Percentiles rank a stretch among this genome's conserved stretches.
Evolutionary conservation across 35 echinoderm and acorn worm genomes (phyloP).

Genomic region (Nesometra sesokonis): DNA sequence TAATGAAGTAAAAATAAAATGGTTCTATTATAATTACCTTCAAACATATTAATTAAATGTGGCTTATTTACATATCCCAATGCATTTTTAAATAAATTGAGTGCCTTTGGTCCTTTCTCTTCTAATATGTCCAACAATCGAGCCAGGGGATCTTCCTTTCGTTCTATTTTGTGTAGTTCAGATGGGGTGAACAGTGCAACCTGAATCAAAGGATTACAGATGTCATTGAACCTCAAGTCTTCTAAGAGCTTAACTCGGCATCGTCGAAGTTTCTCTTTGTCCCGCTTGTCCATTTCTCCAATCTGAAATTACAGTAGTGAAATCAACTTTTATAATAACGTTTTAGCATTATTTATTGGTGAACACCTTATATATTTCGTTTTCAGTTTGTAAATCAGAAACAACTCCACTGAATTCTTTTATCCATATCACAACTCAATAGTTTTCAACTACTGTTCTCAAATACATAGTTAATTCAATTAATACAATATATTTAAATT

Average conservation of each 20-base stretch:
- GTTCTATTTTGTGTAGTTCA: background rate
- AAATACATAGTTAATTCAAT: too few species aligned
- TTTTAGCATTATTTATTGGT: too few species aligned
- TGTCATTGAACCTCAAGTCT: background rate
- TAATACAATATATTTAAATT: too few species aligned
- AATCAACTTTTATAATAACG: too few species aligned
- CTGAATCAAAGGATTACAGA: background rate
- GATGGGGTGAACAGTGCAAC: background rate
- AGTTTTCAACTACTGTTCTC: too few species aligned
- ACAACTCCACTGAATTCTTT: too few species aligned
- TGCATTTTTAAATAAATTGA: background rate
- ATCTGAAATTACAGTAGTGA: too few species aligned
- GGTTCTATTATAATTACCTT: too few species aligned
- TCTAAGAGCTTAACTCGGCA: background rate
- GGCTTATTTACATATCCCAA: background rate
- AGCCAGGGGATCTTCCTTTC: background rate
- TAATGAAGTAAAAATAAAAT: too few species aligned
- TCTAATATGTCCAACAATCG: background rate
- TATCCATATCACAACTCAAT: too few species aligned
- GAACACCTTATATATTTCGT: too few species aligned
- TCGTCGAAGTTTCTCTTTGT: background rate
- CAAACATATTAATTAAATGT: background rate
- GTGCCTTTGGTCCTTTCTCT: background rate
- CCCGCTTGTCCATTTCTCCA: background rate
- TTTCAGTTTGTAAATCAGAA: too few species aligned